Base-by-base conservation (phyloP, 2,888 invertebrate genomes). In the Xylota sylvarum region DNA sequence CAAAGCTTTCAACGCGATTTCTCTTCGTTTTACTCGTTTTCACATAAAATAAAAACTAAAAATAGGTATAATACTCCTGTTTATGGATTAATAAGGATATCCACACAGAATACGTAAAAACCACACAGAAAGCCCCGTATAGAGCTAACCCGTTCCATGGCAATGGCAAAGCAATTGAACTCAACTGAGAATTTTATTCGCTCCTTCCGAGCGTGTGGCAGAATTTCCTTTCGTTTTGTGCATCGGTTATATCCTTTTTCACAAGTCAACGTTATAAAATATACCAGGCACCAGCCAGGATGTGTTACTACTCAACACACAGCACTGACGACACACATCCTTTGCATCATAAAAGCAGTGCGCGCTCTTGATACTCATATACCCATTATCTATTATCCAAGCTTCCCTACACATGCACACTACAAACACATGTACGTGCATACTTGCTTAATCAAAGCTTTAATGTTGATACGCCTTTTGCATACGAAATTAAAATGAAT, bases 401-500 rank as follows among this genome's bases (percentile, higher is more conserved):
- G 67, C 73, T 14, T 35, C n/a, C n/a, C n/a, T n/a, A n/a, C n/a
- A n/a, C n/a, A n/a, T n/a, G 5, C n/a, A 55, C 56, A 60, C n/a
- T 23, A 37, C 37, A 62, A 1, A 4, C 40, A 17, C 10, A 50
- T 37, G 14, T 37, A 48, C 10, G 5, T 10, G 46, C 67, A 52
- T 40, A 35, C 27, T 50, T 43, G 30, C 52, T 64, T 82, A 77
- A 81, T 77, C 72, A 82, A 72, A 86, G 72, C 72, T 72, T 62
- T 77, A 86, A 77, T 77, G 65, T 60, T 62, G 27, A 19, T 64
- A 73, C 73, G 50, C 43, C 50, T 32, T 32, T 50, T 87, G 86
- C 77, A 78, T 87, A 78, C 35, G 30, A 73, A 86, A 82, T 82
- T 69, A 80, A 83, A 74, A 23, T 58, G 46, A 83, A 79, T 87